Base-by-base conservation (phyloP, 2,113 vertebrate genomes). In the Callocephalon fimbriatum region DNA sequence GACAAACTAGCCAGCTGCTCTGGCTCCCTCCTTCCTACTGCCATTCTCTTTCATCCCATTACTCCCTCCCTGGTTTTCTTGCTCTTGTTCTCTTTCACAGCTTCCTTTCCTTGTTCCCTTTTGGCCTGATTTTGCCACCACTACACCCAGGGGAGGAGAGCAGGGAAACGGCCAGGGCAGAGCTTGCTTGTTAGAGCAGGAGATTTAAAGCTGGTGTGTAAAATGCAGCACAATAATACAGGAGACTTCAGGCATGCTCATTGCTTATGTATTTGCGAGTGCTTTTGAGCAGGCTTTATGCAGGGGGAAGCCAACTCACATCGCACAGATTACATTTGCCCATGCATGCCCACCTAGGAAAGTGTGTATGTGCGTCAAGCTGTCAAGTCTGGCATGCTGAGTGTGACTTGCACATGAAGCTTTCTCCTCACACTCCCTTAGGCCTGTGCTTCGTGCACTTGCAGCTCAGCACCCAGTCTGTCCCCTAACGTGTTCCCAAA, bases 261-360 rank as follows among this genome's bases (percentile, higher is more conserved):
- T n/a, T 91, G 58, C 42, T 15, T 58, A 5, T 18, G 11, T 37
- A 23, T 79, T 56, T 67, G 21, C 0, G 0, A 56, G 38, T 47
- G 51, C 45, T 61, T 83, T 29, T 71, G 68, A 74, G 59, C 54
- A 47, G 54, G 29, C 45, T 16, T 0, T 38, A 4, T 45, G n/a
- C 38, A 59, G 59, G 61, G 53, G 12, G 25, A 72, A 45, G 48
- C 63, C 77, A 23, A 6, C 13, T 48, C 29, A 54, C 21, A 32
- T 67, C 9, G 27, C 2, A 3, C 0, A 1, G 50, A 16, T 86
- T 38, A n/a, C 1, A 2, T 29, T 47, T 50, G 38, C 35, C 40
- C 0, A 0, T 47, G 23, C 0, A 1, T 5, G 2, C n/a, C 63
- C n/a, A 21, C 21, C 13, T 66, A 21, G 62, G 44, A 70, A 31